phyloP scores from a whole-genome alignment of 1,140 invertebrate genomes.

The Diachasmimorpha longicaudata region DNA sequence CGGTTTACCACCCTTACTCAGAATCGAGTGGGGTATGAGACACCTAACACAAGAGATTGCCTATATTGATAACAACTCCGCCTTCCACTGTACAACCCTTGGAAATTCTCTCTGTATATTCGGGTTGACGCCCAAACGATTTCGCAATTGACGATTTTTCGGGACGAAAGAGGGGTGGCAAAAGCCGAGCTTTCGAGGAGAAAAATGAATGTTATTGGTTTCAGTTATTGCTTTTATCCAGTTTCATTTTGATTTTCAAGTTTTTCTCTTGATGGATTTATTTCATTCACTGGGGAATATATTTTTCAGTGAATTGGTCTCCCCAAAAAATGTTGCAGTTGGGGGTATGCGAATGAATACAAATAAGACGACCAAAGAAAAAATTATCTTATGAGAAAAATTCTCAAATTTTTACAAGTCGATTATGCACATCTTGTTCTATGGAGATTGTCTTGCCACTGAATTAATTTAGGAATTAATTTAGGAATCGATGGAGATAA shows the following conservation, averaged over 20 bases:
- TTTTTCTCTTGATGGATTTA: too few species aligned
- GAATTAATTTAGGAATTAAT: too few species aligned
- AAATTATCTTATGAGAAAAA: too few species aligned
- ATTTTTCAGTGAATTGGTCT: too few species aligned
- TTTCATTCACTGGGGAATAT: too few species aligned
- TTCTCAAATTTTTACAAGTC: too few species aligned
- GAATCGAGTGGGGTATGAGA: neutral
- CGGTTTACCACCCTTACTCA: constrained; percentile 1
- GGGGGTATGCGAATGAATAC: too few species aligned
- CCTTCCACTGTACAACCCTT: neutral
- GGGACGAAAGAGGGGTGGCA: neutral
- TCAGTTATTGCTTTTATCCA: neutral
- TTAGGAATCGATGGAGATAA: too few species aligned
- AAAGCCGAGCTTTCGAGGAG: neutral
- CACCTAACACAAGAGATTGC: neutral
- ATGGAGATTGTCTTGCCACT: too few species aligned
- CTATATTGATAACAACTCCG: constrained; percentile 5
- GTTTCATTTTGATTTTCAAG: neutral
- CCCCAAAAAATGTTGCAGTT: too few species aligned
- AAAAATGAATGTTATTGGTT: neutral
- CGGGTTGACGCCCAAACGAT: constrained; percentile 6
- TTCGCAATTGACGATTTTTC: neutral
- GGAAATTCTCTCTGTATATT: neutral
- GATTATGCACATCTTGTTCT: too few species aligned
- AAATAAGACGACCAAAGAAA: too few species aligned